phyloP scores from a whole-genome alignment of 1,140 invertebrate genomes.

The Anoplophora glabripennis region DNA sequence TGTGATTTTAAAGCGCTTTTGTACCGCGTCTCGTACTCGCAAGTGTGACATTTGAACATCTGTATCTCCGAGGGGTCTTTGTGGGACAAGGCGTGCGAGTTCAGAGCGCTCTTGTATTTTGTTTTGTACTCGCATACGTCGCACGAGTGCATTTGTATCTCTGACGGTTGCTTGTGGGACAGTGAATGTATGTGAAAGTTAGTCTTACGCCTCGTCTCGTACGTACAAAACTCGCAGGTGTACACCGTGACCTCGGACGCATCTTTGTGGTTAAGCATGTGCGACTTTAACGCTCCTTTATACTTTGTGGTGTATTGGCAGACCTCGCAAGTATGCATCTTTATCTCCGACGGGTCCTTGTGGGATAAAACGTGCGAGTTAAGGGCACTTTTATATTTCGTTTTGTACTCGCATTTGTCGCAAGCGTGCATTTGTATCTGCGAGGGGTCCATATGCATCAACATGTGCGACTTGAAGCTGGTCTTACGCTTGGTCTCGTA shows the following conservation, averaged over 20 bases:
- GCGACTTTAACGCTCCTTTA: slow-evolving; percentile 19
- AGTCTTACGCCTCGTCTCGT: slow-evolving; percentile 17
- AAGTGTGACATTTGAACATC: slow-evolving; percentile 20
- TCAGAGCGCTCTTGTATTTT: slow-evolving; percentile 16
- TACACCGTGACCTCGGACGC: slow-evolving; percentile 24
- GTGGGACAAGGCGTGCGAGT: slow-evolving; percentile 21
- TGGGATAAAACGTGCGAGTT: slow-evolving; percentile 21
- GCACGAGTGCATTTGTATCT: slow-evolving; percentile 20
- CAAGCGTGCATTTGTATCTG: slow-evolving; percentile 18
- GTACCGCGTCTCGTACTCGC: slow-evolving; percentile 17
- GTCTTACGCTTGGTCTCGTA: slow-evolving; percentile 26
- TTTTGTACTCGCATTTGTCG: slow-evolving; percentile 18
- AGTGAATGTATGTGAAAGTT: slow-evolving; percentile 2
- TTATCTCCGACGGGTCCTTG: slow-evolving; percentile 19
- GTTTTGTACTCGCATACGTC: slow-evolving; percentile 20
- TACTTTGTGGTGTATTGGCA: slow-evolving; percentile 21
- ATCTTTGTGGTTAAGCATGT: slow-evolving; percentile 21
- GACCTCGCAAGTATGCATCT: slow-evolving; percentile 23
- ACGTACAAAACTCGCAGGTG: slow-evolving; percentile 19
- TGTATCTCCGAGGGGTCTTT: slow-evolving; percentile 22
- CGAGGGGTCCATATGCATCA: slow-evolving; percentile 12
- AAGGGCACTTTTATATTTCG: slow-evolving; percentile 17
- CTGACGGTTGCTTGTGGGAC: slow-evolving; percentile 17
- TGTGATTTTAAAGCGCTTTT: slow-evolving; percentile 22
- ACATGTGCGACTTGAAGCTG: slow-evolving; percentile 20